A percentile compares a stretch with the other conserved stretches of the same genome.
These are phyloP conservation scores for Diuraphis noxia DNA, from an alignment of 1,140 invertebrate species.

Conservation along the genomic window DNA sequence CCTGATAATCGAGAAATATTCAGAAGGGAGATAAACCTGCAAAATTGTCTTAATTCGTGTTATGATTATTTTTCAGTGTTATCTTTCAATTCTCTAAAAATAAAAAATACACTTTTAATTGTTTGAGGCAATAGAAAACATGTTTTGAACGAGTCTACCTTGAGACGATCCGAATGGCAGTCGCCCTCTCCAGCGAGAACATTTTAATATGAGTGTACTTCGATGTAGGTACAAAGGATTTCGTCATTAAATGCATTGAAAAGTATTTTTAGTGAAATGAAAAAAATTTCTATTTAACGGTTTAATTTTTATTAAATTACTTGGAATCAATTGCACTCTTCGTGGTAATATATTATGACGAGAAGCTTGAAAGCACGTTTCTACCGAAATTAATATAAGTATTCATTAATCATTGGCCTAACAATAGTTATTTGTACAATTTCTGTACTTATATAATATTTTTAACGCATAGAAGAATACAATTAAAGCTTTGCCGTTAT, in stretches of 20 bases:
- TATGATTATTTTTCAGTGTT: background rate
- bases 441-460: background rate
- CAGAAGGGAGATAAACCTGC: background rate
- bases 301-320: too few species aligned
- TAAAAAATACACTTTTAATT: background rate
- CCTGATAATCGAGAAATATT: background rate
- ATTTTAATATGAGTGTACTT: background rate
- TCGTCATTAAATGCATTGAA: background rate
- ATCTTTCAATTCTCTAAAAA: background rate
- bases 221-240: background rate
- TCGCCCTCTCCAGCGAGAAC: background rate
- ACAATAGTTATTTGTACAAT: background rate
- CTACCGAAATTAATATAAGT: too few species aligned
- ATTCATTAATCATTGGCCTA: too few species aligned
- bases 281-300: background rate
- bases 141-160: background rate
- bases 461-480: background rate
- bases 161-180: background rate
- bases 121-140: background rate
- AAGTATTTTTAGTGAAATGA: background rate
- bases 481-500: background rate
- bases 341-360: background rate
- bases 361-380: background rate
- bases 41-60: background rate
- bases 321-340: background rate